phyloP scores from a whole-genome alignment of 1,140 invertebrate genomes.

The Calliphora vicina region DNA sequence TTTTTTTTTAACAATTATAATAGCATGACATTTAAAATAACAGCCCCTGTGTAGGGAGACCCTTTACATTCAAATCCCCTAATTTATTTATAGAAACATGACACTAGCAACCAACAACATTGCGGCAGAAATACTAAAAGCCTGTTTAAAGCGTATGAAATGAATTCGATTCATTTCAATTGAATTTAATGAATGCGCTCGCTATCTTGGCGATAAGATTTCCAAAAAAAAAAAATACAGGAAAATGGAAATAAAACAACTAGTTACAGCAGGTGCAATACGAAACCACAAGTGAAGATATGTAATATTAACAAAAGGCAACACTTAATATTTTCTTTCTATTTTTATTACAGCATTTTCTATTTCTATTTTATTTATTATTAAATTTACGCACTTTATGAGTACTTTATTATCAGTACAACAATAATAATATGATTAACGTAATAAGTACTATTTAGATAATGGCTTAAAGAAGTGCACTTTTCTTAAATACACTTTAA shows the following conservation, averaged over 20 bases:
- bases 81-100: too few species aligned
- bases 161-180: too few species aligned
- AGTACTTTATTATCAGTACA: not conserved
- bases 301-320: not conserved
- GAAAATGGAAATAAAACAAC: not conserved
- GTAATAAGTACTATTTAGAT: not conserved
- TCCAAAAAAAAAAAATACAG: conserved; percentile 4
- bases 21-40: too few species aligned
- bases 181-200: not conserved
- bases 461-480: not conserved
- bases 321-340: not conserved
- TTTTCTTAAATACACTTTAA: not conserved
- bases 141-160: too few species aligned
- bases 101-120: too few species aligned
- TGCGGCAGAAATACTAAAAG: too few species aligned
- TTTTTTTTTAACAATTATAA: too few species aligned
- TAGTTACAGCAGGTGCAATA: conserved; percentile 4
- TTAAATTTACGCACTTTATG: not conserved
- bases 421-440: not conserved
- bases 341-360: not conserved
- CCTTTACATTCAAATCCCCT: too few species aligned
- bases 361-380: not conserved
- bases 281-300: not conserved
- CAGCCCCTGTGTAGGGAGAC: too few species aligned
- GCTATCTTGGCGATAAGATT: conserved; percentile 25